phyloP scores from a whole-genome alignment of 2,888 invertebrate species.

The Blastobasis lacticolella region DNA sequence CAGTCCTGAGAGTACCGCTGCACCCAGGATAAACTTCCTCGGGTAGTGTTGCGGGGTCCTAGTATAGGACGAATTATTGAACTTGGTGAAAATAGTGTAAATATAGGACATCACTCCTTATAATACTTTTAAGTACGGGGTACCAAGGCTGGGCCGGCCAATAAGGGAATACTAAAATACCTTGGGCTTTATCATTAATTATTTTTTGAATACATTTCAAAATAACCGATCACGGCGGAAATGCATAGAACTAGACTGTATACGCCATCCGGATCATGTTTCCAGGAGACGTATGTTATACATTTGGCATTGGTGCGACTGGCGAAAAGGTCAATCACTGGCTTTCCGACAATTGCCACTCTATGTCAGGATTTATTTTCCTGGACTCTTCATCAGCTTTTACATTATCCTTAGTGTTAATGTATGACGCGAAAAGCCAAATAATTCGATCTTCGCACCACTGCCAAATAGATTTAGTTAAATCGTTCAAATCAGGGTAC shows the following conservation, averaged over 20 bases:
- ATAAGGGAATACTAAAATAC: slow-evolving; percentile 10
- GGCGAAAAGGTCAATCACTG: slow-evolving; percentile 14
- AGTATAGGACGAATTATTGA: too few relatives aligned
- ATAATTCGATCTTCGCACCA: slow-evolving; percentile 17
- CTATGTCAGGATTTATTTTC: slow-evolving; percentile 6
- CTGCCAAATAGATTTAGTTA: slow-evolving; percentile 14
- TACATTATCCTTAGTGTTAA: slow-evolving; percentile 12
- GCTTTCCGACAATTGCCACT: slow-evolving; percentile 11
- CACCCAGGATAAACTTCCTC: too few relatives aligned
- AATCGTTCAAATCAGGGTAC: slow-evolving; percentile 12
- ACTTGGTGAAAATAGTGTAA: too few relatives aligned
- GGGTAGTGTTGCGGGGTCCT: too few relatives aligned
- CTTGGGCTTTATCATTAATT: slow-evolving; percentile 3
- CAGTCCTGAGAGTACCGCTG: too few relatives aligned
- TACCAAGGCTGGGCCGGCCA: slow-evolving; percentile 15
- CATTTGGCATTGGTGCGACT: slow-evolving; percentile 14
- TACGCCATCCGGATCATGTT: slow-evolving; percentile 12
- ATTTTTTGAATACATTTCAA: slow-evolving; percentile 10
- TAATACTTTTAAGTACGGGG: slow-evolving; percentile 6
- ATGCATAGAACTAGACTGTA: slow-evolving; percentile 15
- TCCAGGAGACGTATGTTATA: slow-evolving; percentile 12
- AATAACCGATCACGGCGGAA: slow-evolving; percentile 13
- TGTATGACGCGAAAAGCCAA: slow-evolving; percentile 16
- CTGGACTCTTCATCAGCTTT: slow-evolving; percentile 16
- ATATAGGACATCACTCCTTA: too few relatives aligned